These are phyloP conservation scores for Pocillopora verrucosa DNA, from an alignment of 64 coral and sea anemone genomes.

Conservation along the genomic window DNA sequence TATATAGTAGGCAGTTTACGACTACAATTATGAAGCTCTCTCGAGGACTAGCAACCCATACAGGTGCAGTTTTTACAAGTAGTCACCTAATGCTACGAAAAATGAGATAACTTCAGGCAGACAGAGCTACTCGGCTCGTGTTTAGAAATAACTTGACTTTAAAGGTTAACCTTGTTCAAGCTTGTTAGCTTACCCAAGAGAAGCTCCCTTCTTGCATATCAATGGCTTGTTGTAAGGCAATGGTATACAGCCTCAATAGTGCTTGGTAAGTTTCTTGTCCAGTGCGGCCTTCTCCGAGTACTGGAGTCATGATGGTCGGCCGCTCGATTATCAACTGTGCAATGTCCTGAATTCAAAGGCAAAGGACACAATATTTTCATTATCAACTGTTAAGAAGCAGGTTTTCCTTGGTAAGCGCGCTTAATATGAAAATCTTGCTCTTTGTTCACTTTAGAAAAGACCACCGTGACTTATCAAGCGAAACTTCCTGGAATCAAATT, in stretches of 20 bases:
- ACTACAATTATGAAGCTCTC: too few relatives aligned
- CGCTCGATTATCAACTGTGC: conserved; percentile 88
- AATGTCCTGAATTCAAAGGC: conserved; percentile 58
- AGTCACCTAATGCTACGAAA: too few relatives aligned
- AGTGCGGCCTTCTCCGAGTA: conserved; percentile 51
- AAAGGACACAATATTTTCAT: not conserved
- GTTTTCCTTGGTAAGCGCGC: too few relatives aligned
- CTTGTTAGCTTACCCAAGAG: conserved; percentile 64
- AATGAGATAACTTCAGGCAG: too few relatives aligned
- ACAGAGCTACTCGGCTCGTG: not conserved
- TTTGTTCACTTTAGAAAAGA: too few relatives aligned
- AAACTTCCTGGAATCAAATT: too few relatives aligned
- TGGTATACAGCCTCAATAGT: conserved; percentile 63
- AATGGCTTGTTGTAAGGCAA: conserved; percentile 69
- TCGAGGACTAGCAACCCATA: too few relatives aligned
- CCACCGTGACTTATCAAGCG: too few relatives aligned
- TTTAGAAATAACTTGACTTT: not conserved
- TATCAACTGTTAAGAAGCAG: not conserved
- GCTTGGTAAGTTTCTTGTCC: conserved; percentile 83
- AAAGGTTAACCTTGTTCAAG: not conserved
- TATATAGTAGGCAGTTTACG: too few relatives aligned
- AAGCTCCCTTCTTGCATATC: conserved; percentile 66
- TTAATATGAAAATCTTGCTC: too few relatives aligned
- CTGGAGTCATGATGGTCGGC: conserved; percentile 80
- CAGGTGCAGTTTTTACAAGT: too few relatives aligned